Conservation (phyloP, 2,888 invertebrate species). For the Drosophila parthenogenetica region DNA sequence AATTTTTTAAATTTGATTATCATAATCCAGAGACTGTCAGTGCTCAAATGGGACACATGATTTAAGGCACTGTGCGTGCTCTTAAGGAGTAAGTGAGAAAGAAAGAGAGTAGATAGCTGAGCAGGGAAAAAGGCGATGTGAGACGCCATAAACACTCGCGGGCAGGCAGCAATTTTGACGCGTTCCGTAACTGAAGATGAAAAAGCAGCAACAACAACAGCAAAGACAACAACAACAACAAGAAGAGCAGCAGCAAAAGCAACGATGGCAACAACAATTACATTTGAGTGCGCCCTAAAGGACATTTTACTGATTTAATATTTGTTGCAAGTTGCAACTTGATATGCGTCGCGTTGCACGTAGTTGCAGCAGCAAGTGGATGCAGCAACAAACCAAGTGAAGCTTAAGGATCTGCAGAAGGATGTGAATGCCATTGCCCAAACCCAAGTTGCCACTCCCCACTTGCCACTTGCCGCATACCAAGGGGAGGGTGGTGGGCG, state of each 20-base stretch:
- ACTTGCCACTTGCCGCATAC: not conserved
- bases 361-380: slow-evolving; percentile 23
- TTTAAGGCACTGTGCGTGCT: slow-evolving; percentile 42
- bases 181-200: slow-evolving; percentile 66
- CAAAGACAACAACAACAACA: slow-evolving; percentile 3
- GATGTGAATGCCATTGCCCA: slow-evolving; percentile 34
- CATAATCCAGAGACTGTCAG: not conserved
- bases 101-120: not conserved
- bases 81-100: not conserved
- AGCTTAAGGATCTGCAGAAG: slow-evolving; percentile 55
- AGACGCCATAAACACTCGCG: slow-evolving; percentile 71
- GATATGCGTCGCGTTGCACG: slow-evolving; percentile 74
- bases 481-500: not conserved
- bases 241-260: slow-evolving; percentile 58
- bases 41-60: slow-evolving; percentile 1
- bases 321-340: slow-evolving; percentile 78
- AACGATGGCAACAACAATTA: slow-evolving; percentile 68
- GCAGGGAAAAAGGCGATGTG: not conserved
- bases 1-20: slow-evolving; percentile 1
- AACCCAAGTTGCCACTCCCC: slow-evolving; percentile 14
- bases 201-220: slow-evolving; percentile 33
- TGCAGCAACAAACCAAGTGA: slow-evolving; percentile 22
- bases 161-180: slow-evolving; percentile 73
- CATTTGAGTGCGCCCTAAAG: slow-evolving; percentile 76
- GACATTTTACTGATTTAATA: slow-evolving; percentile 79